phyloP scores from a whole-genome alignment of 2,888 invertebrate species.

The Zeuzera pyrina region DNA sequence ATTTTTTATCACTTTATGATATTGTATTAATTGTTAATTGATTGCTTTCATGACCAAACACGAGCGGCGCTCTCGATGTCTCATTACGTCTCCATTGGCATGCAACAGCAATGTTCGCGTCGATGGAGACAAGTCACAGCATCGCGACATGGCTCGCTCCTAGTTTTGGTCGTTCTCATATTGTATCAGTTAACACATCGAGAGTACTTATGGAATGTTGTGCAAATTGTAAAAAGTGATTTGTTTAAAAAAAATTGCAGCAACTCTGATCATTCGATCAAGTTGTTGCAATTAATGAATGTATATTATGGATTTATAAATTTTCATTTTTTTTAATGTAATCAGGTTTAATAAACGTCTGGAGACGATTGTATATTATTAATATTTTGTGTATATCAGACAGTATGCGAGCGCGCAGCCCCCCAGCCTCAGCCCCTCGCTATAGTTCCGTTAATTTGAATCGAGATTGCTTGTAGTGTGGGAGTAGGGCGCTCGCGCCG shows the following conservation, averaged over 20 bases:
- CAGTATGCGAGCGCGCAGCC: constrained; percentile 37
- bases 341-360: constrained; percentile 37
- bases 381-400: constrained; percentile 59
- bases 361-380: constrained; percentile 50
- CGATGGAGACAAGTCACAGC: too few species aligned
- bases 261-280: too few species aligned
- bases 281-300: too few species aligned
- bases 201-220: constrained; percentile 53
- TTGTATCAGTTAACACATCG: constrained; percentile 31
- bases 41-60: too few species aligned
- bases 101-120: too few species aligned
- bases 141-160: constrained; percentile 17
- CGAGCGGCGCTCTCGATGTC: too few species aligned
- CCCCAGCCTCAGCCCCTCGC: constrained; percentile 23
- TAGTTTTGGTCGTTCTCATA: constrained; percentile 19
- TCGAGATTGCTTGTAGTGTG: constrained; percentile 25
- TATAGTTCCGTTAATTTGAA: constrained; percentile 18
- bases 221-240: constrained; percentile 30
- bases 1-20: too few species aligned
- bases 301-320: constrained; percentile 65
- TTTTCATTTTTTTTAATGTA: constrained; percentile 64
- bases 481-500: constrained; percentile 13
- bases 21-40: too few species aligned
- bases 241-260: constrained; percentile 35
- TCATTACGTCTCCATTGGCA: too few species aligned